Evolutionary conservation across 2,888 invertebrate species (phyloP), one percentile per base, ranked within the genome.

Genomic region (Pyrgus malvae): DNA sequence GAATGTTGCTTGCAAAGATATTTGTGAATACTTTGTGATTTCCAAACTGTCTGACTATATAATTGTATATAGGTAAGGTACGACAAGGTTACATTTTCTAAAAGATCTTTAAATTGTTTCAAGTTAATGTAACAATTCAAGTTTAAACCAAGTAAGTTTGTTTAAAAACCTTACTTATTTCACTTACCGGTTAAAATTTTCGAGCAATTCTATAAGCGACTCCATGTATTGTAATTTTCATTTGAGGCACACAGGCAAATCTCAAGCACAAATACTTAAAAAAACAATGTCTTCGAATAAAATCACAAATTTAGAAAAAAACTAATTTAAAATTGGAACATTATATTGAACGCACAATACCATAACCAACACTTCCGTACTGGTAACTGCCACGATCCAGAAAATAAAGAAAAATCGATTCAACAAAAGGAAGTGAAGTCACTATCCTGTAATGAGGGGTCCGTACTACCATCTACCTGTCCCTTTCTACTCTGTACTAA

Each of bases 371-470:
- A 54, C 51, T 51, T 51, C 42, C 42, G 51, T 8, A n/a, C n/a
- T n/a, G n/a, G n/a, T n/a, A 27, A 44, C 27, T 23, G 17, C 1
- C 35, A 35, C 42, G 25, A 42, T 51, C 42, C 51, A 51, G 51
- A 51, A 51, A 51, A 51, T 37, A 51, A 51, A 51, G 51, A 51
- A 42, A 50, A 51, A 50, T 51, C 51, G 35, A 51, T 50, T 27
- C 27, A 27, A 51, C 50, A 16, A 56, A 35, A 46, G 51, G 51
- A 51, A 51, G 51, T 51, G 44, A 35, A 35, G 50, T 35, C 59
- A 59, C 59, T 55, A 57, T 55, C 62, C 63, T 31, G 62, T 55
- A 59, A 58, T 64, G 44, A 54, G 51, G 55, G 42, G 53, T 38
- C 51, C 25, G 40, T 33, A 19, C 35, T 29, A 23, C 37, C 12